Evolutionary conservation across 35 echinoderm and acorn worm genomes (phyloP).

Genomic region (Diadema setosum): DNA sequence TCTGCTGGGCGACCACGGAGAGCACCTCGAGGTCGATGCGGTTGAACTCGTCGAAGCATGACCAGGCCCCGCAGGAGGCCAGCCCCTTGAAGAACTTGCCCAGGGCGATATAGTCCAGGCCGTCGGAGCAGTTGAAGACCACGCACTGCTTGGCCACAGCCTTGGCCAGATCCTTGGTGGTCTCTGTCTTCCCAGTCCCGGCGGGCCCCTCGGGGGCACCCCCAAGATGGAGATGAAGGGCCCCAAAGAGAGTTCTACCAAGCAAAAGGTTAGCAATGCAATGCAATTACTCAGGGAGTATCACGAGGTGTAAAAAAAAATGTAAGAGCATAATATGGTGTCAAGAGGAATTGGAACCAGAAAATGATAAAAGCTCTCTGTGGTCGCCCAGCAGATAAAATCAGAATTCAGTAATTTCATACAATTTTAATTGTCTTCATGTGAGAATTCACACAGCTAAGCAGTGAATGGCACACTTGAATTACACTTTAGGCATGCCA

Average conservation of each 20-base stretch:
- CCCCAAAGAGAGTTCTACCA: constrained; percentile 93
- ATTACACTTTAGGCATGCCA: no score
- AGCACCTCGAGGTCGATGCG: constrained; percentile 94
- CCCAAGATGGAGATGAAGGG: constrained; percentile 90
- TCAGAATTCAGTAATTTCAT: no score
- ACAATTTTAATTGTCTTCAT: no score
- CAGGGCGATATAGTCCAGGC: constrained; percentile 94
- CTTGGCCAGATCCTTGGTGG: constrained; percentile 97
- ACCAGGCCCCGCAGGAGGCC: constrained; percentile 97
- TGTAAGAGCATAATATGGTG: no score
- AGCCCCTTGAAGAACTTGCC: constrained; percentile 99
- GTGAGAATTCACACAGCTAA: no score
- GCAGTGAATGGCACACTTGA: no score
- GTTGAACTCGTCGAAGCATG: constrained; percentile 99
- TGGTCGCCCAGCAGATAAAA: no score
- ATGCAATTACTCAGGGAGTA: no score
- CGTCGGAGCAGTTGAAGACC: constrained; percentile 98
- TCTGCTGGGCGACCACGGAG: constrained; percentile 98
- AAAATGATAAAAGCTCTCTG: no score
- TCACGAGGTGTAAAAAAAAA: no score
- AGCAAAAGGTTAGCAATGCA: no score
- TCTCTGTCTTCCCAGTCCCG: constrained; percentile 92
- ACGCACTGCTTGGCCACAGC: constrained; percentile 98
- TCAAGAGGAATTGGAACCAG: no score
- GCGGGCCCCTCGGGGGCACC: constrained; percentile 92